Percentiles rank a stretch among this genome's conserved stretches.
phyloP scores from a whole-genome alignment of 2,797 vertebrate species.

The Liasis olivaceus region DNA sequence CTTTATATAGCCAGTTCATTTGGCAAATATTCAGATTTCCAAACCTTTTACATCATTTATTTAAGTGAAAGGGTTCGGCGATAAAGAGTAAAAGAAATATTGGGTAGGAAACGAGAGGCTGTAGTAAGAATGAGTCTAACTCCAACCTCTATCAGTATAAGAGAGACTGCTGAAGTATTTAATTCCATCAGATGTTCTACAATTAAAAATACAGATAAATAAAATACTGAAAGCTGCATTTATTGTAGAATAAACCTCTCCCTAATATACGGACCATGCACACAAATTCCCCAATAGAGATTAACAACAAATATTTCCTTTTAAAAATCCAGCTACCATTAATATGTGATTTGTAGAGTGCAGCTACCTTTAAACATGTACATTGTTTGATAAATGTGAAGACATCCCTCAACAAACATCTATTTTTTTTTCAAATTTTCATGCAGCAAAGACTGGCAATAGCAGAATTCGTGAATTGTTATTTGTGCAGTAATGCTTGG shows the following conservation, averaged over 20 bases:
- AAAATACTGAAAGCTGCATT: not conserved
- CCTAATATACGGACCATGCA: not conserved
- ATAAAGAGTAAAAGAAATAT: conserved; percentile 9
- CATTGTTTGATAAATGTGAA: not conserved
- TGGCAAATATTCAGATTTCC: conserved; percentile 40
- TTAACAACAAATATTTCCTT: not conserved
- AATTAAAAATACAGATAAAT: not conserved
- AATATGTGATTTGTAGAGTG: not conserved
- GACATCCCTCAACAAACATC: not conserved
- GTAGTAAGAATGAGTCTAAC: not conserved
- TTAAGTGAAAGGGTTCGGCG: conserved; percentile 22
- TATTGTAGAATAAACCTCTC: not conserved
- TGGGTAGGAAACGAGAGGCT: conserved; percentile 14
- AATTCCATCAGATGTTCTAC: not conserved
- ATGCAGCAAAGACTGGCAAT: not conserved
- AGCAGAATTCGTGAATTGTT: not conserved
- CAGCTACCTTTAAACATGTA: not conserved
- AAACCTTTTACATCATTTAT: not conserved
- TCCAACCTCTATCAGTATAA: not conserved
- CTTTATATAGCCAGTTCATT: not conserved
- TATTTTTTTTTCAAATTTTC: not conserved
- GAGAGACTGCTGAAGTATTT: not conserved
- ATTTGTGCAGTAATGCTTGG: not conserved
- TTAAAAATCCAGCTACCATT: not conserved
- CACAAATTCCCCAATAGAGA: not conserved